A percentile compares a stretch with the other conserved stretches of the same genome.
Evolutionary conservation across 2,797 vertebrate genomes (phyloP).

Genomic region (Eupleurogrammus muticus): DNA sequence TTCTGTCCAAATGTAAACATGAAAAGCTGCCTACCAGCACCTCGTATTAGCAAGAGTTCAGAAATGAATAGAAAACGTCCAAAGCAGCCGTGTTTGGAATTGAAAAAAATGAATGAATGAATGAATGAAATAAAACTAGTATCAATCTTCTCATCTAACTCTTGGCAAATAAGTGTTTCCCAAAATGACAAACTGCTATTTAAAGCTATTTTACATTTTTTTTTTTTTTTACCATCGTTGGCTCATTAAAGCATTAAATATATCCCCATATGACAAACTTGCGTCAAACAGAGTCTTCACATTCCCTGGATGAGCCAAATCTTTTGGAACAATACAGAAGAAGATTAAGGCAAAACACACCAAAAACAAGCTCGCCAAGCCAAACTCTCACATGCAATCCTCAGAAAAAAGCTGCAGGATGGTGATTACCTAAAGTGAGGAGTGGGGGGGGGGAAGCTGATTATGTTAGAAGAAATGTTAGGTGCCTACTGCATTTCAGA

Average conservation of each 20-base stretch:
- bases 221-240: too few relatives aligned
- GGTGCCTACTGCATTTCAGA: constrained; percentile 55
- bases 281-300: too few relatives aligned
- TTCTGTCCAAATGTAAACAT: neutral
- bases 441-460: constrained; percentile 22
- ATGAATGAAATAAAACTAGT: too few relatives aligned
- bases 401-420: constrained; percentile 17
- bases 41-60: too few relatives aligned
- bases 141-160: neutral
- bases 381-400: constrained; percentile 26
- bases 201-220: constrained; percentile 4
- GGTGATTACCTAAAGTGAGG: constrained; percentile 16
- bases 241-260: too few relatives aligned
- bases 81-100: neutral
- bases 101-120: neutral
- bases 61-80: too few relatives aligned
- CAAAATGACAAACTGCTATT: neutral
- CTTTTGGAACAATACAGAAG: constrained; percentile 33
- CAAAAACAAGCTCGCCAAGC: constrained; percentile 22
- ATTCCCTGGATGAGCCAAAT: constrained; percentile 10
- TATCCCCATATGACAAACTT: too few relatives aligned
- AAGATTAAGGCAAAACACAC: constrained; percentile 66
- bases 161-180: neutral
- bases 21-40: too few relatives aligned
- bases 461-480: constrained; percentile 40